Evolutionary conservation across 2,797 vertebrate species (phyloP).

Genomic region (Rhinogobio ventralis): DNA sequence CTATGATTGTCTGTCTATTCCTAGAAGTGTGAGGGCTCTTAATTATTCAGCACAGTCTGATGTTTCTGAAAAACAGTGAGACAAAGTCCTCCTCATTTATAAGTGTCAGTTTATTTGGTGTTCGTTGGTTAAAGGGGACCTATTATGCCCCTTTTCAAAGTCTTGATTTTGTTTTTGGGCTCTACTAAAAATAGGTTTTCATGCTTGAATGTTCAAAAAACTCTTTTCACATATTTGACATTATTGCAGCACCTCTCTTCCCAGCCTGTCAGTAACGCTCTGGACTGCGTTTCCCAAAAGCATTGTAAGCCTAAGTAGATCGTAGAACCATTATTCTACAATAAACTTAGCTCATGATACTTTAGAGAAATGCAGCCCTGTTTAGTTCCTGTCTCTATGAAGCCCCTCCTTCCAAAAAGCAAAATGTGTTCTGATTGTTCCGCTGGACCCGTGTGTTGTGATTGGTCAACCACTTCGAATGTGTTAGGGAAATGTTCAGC

Average conservation of each 20-base stretch:
- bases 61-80: constrained; percentile 51
- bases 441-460: neutral
- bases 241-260: neutral
- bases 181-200: neutral
- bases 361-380: neutral
- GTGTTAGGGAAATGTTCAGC: neutral
- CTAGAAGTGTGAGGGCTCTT: constrained; percentile 11
- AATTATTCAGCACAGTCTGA: constrained; percentile 29
- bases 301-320: no score
- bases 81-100: constrained; percentile 44
- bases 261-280: neutral
- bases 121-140: neutral
- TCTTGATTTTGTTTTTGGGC: neutral
- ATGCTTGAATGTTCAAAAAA: neutral
- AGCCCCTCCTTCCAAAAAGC: neutral
- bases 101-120: neutral
- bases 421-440: neutral
- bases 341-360: no score
- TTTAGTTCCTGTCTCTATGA: neutral
- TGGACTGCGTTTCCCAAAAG: no score
- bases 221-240: neutral
- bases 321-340: no score
- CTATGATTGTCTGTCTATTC: constrained; percentile 3
- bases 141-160: neutral
- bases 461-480: neutral